Evolutionary conservation across 2,797 vertebrate genomes (phyloP).

Genomic region (Tragelaphus oryx): DNA sequence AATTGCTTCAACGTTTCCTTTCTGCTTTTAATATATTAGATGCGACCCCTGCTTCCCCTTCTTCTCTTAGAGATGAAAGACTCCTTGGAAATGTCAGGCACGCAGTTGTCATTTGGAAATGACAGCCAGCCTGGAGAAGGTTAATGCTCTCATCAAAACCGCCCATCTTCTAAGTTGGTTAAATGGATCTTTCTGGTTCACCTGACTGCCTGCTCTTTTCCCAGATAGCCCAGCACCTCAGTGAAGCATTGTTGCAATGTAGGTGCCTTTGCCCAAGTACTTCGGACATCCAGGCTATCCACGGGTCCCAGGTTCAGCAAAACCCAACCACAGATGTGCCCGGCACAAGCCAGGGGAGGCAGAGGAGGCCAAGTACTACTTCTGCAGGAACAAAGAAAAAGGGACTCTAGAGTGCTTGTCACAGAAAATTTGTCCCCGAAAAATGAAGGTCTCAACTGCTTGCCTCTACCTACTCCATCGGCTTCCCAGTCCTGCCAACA

Average conservation of each 20-base stretch:
- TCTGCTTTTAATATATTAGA: constrained; percentile 48
- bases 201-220: constrained; percentile 16
- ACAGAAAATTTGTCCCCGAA: not conserved
- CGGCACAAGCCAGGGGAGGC: not conserved
- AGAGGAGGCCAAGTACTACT: not conserved
- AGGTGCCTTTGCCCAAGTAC: not conserved
- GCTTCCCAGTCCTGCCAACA: not conserved
- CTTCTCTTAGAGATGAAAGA: constrained; percentile 45
- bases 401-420: not conserved
- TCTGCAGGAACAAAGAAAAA: not conserved
- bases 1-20: constrained; percentile 57
- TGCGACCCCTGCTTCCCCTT: constrained; percentile 31
- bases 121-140: constrained; percentile 49
- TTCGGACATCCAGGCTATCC: not conserved
- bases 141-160: constrained; percentile 62
- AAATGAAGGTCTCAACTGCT: not conserved
- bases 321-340: not conserved
- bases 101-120: constrained; percentile 35
- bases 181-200: constrained; percentile 35
- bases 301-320: not conserved
- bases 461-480: not conserved
- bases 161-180: constrained; percentile 8
- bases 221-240: not conserved
- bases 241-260: not conserved
- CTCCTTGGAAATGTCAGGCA: constrained; percentile 49